phyloP scores from a whole-genome alignment of 2,113 vertebrate species.

The Egretta garzetta region DNA sequence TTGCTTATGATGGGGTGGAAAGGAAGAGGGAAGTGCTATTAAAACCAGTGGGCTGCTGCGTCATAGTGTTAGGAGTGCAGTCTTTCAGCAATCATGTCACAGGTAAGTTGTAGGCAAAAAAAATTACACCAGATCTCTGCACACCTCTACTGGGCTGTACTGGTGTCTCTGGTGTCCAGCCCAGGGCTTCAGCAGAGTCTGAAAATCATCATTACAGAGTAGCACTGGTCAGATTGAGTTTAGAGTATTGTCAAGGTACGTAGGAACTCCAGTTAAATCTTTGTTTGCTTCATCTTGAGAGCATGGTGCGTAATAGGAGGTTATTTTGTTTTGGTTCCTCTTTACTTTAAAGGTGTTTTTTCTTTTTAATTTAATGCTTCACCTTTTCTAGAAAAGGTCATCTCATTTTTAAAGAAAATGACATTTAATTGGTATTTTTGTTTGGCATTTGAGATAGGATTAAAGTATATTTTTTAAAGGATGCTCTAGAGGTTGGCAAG shows the following conservation, averaged over 20 bases:
- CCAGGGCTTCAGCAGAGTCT: not conserved
- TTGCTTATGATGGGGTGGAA: not conserved
- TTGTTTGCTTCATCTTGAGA: not conserved
- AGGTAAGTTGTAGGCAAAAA: not conserved
- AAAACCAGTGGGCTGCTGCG: not conserved
- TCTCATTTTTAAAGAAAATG: constrained; percentile 36
- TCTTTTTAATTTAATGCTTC: not conserved
- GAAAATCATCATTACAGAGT: not conserved
- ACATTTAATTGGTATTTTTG: constrained; percentile 55
- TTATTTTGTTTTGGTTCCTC: not conserved
- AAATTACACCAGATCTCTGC: not conserved
- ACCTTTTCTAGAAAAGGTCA: constrained; percentile 50
- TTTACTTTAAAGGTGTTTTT: not conserved
- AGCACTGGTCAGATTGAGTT: not conserved
- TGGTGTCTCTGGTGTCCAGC: not conserved
- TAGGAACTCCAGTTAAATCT: not conserved
- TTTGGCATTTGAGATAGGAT: constrained; percentile 63
- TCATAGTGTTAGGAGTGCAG: not conserved
- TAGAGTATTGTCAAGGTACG: not conserved
- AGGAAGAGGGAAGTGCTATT: not conserved
- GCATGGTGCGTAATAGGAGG: not conserved
- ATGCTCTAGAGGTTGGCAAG: not conserved
- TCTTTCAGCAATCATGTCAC: not conserved
- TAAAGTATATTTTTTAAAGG: constrained; percentile 4
- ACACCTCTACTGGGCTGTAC: not conserved